Evolutionary conservation across 2,888 invertebrate genomes (phyloP).

Genomic region (Euproctis similis): DNA sequence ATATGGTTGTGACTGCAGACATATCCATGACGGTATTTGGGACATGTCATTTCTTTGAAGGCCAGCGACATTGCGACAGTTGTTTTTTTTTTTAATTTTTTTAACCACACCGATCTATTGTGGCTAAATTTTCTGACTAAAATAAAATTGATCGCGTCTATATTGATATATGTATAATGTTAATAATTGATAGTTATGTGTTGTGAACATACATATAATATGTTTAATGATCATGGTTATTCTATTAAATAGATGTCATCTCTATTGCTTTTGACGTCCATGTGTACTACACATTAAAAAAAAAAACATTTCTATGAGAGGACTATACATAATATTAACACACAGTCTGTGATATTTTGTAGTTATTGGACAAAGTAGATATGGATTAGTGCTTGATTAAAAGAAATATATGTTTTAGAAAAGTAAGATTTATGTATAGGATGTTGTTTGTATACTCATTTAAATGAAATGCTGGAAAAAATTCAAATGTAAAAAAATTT

Average conservation of each 20-base stretch:
- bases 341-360: constrained; percentile 76
- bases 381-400: constrained; percentile 72
- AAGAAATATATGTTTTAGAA: constrained; percentile 66
- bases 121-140: constrained; percentile 62
- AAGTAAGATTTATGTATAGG: constrained; percentile 70
- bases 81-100: too few relatives aligned
- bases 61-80: constrained; percentile 11
- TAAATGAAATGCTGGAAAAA: constrained; percentile 48
- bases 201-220: constrained; percentile 43
- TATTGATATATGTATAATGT: constrained; percentile 56
- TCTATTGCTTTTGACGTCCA: constrained; percentile 72
- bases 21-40: constrained; percentile 46
- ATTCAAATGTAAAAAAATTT: constrained; percentile 50
- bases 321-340: constrained; percentile 75
- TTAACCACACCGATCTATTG: constrained; percentile 40
- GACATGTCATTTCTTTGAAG: not conserved
- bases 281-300: constrained; percentile 74
- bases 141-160: constrained; percentile 55
- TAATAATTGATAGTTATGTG: constrained; percentile 42
- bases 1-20: constrained; percentile 73
- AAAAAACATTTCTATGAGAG: constrained; percentile 71
- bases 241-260: constrained; percentile 69
- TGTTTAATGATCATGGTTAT: constrained; percentile 61
- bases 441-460: constrained; percentile 62
- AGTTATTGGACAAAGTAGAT: constrained; percentile 72